Percentiles rank a stretch among this genome's conserved stretches.
phyloP scores from a whole-genome alignment of 2,113 vertebrate genomes.

The Uria lomvia region DNA sequence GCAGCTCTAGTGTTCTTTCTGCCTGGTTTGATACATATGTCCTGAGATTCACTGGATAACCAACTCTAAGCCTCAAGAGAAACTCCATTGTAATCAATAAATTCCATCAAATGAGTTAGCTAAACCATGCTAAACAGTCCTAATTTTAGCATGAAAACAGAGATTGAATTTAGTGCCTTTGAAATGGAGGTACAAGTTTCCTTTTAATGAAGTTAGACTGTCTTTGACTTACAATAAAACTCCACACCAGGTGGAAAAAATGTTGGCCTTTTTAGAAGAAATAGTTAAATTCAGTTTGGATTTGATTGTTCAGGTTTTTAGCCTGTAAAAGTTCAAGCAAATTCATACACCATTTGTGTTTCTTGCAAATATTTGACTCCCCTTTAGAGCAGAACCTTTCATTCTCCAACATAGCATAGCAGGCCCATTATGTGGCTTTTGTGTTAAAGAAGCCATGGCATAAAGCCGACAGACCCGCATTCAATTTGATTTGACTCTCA shows the following conservation, averaged over 20 bases:
- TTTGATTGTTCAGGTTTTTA: not conserved
- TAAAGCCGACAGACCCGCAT: not conserved
- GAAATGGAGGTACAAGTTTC: not conserved
- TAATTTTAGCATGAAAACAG: not conserved
- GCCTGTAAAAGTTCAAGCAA: not conserved
- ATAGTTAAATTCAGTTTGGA: not conserved
- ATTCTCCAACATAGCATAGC: not conserved
- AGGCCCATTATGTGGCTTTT: not conserved
- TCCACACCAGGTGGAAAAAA: not conserved
- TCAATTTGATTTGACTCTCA: not conserved
- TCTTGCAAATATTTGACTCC: not conserved
- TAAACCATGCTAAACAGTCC: not conserved
- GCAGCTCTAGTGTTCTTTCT: not conserved
- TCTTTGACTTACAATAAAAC: not conserved
- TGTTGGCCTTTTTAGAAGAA: not conserved
- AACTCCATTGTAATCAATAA: not conserved
- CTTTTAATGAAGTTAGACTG: not conserved
- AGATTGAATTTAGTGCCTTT: not conserved
- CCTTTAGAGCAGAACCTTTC: not conserved
- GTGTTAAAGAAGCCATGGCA: not conserved
- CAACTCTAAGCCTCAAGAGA: not conserved
- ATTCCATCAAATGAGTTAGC: not conserved
- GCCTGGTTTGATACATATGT: not conserved
- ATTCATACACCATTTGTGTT: not conserved
- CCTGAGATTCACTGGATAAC: not conserved